Base-by-base conservation (phyloP, 1,140 invertebrate genomes). In the Lasaia peninsularis region DNA sequence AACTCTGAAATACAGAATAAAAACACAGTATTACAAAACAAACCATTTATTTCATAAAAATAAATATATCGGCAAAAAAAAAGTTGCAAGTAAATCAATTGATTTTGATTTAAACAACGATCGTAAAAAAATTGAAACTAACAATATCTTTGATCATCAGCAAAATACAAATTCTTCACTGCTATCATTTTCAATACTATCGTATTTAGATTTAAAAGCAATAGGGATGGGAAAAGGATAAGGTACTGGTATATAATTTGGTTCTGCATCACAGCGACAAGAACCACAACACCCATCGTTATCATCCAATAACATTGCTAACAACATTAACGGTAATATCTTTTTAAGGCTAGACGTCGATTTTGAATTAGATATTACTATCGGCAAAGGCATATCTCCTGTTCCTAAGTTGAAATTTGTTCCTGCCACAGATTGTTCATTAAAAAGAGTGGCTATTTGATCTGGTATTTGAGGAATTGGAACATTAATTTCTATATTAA, bases 151-250 rank as follows among this genome's bases (percentile, higher is more conserved):
- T n/a, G n/a, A n/a, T n/a, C n/a, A n/a, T n/a, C n/a, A n/a, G n/a
- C n/a, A 28, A 28, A 28, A 28, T 7, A 28, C 4, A 7, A 28
- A 28, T 28, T 12, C n/a, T 24, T 48, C 16, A 34, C 18, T 28
- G 2, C 31, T 31, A 28, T 58, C 55, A 24, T 11, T 28, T 12
- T 49, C 40, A 31, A 18, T 44, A 34, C 32, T 40, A n/a, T 58
- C 33, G 40, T 63, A 10, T 40, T 63, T 55, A 2, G 37, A 14
- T 33, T 53, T 7, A 10, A 2, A 20, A 12, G 10, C 63, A 11
- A 63, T 50, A 0, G 76, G 68, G 34, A 78, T 70, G 0, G 75
- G 69, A 65, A 78, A 70, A 1, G 75, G 73, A 32, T 60, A 66
- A 9, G 60, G 75, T 33, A 74, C 71, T 2, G 71, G 69, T 53